These are phyloP conservation scores for Microtus oregoni DNA, from an alignment of 2,113 vertebrate species.

Conservation along the genomic window DNA sequence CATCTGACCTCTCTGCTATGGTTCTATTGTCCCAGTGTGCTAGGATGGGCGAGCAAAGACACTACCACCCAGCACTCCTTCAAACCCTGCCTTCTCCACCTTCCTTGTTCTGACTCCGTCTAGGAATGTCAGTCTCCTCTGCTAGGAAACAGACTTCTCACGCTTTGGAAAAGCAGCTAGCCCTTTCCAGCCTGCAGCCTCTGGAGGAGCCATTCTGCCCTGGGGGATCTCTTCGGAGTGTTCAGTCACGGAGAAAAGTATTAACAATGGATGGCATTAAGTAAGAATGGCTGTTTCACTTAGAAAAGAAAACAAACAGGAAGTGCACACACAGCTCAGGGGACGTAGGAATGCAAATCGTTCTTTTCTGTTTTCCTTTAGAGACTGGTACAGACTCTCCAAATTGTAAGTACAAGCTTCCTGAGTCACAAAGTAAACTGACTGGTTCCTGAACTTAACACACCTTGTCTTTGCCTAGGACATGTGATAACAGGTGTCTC, in stretches of 20 bases:
- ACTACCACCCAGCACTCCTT: neutral
- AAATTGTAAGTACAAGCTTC: constrained; percentile 12
- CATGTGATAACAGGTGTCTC: constrained; percentile 60
- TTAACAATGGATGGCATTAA: constrained; percentile 30
- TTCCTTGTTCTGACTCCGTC: constrained; percentile 23
- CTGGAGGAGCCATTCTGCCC: neutral
- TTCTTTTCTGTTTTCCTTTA: neutral
- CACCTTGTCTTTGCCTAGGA: neutral
- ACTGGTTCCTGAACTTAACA: constrained; percentile 63
- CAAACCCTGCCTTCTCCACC: neutral
- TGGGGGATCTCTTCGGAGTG: neutral
- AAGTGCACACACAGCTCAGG: constrained; percentile 43
- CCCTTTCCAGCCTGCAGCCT: neutral
- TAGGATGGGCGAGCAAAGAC: accelerated
- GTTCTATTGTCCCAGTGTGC: neutral
- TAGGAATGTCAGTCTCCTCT: neutral
- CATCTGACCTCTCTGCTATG: neutral
- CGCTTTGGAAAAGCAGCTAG: neutral
- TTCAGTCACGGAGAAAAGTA: constrained; percentile 35
- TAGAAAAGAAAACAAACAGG: constrained; percentile 7
- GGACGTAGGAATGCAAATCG: constrained; percentile 9
- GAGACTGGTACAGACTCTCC: constrained; percentile 10
- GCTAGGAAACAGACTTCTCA: constrained; percentile 38
- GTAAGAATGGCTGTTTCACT: constrained; percentile 23
- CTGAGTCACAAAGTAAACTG: constrained; percentile 63